A percentile compares a stretch with the other conserved stretches of the same genome.
Evolutionary conservation across 1,140 invertebrate genomes (phyloP).

Genomic region (Trypoxylus dichotomus): DNA sequence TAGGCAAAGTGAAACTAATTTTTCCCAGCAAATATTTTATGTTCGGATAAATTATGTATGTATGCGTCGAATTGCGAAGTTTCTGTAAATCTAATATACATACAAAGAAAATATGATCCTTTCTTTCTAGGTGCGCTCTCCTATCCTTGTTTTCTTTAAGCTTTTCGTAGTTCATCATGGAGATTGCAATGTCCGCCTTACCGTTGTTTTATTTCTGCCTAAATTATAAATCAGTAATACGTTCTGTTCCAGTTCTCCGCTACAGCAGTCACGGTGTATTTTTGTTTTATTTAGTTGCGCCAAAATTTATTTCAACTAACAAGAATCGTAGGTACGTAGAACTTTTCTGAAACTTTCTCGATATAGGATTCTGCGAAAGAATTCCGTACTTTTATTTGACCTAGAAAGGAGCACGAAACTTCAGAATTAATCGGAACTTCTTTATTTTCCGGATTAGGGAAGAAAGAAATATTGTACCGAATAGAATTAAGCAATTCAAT

Average conservation of each 20-base stretch:
- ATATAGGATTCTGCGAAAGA: conserved; percentile 5
- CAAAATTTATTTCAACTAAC: conserved; percentile 1
- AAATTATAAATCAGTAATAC: neutral
- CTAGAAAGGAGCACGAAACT: neutral
- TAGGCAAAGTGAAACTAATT: no score
- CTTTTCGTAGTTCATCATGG: no score
- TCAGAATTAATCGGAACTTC: conserved; percentile 6
- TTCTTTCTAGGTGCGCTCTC: no score
- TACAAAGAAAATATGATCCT: no score
- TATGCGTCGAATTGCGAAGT: no score
- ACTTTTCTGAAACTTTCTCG: neutral
- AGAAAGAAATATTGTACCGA: neutral
- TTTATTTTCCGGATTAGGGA: neutral
- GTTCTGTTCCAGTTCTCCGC: neutral
- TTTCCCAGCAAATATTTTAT: no score
- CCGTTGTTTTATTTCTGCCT: neutral
- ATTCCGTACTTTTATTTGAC: neutral
- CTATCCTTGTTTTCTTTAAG: no score
- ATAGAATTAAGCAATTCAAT: no score
- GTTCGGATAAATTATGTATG: no score
- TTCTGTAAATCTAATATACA: no score
- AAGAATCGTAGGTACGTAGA: neutral
- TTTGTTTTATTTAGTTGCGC: neutral
- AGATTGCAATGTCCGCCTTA: neutral
- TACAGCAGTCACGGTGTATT: neutral